Base-by-base conservation (phyloP, 2,888 invertebrate species). In the Formica aserva region DNA sequence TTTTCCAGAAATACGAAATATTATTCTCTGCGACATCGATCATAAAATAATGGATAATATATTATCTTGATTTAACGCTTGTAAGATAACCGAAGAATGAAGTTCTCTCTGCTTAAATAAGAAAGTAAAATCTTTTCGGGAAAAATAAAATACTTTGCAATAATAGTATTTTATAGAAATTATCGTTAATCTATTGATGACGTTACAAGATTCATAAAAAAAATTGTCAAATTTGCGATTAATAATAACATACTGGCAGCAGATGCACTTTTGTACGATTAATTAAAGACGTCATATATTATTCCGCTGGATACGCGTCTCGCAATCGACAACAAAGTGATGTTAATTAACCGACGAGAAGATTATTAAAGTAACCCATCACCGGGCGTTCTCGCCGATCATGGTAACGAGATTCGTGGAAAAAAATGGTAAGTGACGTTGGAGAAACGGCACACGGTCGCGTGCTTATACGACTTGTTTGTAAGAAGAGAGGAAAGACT, bases 341-440 rank as follows among this genome's bases (percentile, higher is more conserved):
- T 82, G 86, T 90, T 91, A 93, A 93, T 93, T 93, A 93, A 92
- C 90, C 89, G 86, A 91, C 88, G 86, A 71, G 81, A 88, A 89
- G 87, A 9, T 90, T 91, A 89, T 89, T 91, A 89, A 90, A 90
- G 91, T 88, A 91, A 90, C 84, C 86, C 86, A 63, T 82, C 87
- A 71, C 81, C 82, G 74, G 65, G 66, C 85, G 65, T 91, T 93
- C 90, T 92, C 91, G 91, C 91, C 90, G 91, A 87, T 91, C 91
- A 91, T 92, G 92, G 92, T 91, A 93, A 93, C 92, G 91, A 92
- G 92, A 86, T 93, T 94, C 93, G 91, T 92, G 92, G 94, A 94
- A 94, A 91, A 48, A 93, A 92, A 92, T 92, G 89, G 90, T 91
- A 92, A 92, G 91, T 91, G 92, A 88, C 86, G 86, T 82, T 84